Percentiles rank a stretch among this genome's conserved stretches.
Conservation (phyloP, 2,888 invertebrate species). For the Luffia ferchaultella region DNA sequence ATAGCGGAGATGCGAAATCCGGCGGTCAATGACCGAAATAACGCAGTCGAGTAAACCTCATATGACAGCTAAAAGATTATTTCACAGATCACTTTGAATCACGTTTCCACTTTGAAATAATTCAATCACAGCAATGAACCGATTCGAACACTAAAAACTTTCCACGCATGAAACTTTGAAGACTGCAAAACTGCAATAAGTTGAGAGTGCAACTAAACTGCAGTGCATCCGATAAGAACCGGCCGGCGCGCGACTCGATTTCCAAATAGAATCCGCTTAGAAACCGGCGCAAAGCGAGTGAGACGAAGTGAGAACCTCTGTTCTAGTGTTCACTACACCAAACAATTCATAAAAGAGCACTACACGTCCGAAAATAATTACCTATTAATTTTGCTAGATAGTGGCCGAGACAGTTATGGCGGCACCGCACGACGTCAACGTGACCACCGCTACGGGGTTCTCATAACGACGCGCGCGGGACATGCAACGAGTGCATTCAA, state of each 20-base stretch:
- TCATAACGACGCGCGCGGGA: slow-evolving; percentile 82
- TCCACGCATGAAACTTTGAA: slow-evolving; percentile 57
- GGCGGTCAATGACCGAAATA: slow-evolving; percentile 67
- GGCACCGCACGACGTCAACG: slow-evolving; percentile 74
- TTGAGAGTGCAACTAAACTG: slow-evolving; percentile 67
- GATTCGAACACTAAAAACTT: slow-evolving; percentile 52
- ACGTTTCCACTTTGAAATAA: slow-evolving; percentile 48
- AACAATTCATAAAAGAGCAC: slow-evolving; percentile 28
- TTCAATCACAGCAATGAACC: slow-evolving; percentile 35
- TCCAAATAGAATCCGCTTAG: slow-evolving; percentile 58
- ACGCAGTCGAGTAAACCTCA: slow-evolving; percentile 55
- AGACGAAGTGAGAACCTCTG: slow-evolving; percentile 7
- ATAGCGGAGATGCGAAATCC: slow-evolving; percentile 55
- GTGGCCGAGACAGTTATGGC: slow-evolving; percentile 73
- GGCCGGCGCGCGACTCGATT: slow-evolving; percentile 61
- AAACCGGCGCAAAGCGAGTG: slow-evolving; percentile 33
- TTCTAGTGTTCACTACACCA: background rate
- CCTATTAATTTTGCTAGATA: slow-evolving; percentile 69
- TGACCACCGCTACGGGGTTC: slow-evolving; percentile 77
- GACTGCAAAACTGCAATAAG: slow-evolving; percentile 66
- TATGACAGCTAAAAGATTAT: slow-evolving; percentile 37
- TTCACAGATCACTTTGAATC: slow-evolving; percentile 46
- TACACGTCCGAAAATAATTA: slow-evolving; percentile 60
- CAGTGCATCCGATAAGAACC: slow-evolving; percentile 66
- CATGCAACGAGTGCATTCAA: slow-evolving; percentile 70